phyloP scores from a whole-genome alignment of 30 jellyfish, hydroid and myxozoan genomes.

The Aurelia aurita complex sp. Pacific region DNA sequence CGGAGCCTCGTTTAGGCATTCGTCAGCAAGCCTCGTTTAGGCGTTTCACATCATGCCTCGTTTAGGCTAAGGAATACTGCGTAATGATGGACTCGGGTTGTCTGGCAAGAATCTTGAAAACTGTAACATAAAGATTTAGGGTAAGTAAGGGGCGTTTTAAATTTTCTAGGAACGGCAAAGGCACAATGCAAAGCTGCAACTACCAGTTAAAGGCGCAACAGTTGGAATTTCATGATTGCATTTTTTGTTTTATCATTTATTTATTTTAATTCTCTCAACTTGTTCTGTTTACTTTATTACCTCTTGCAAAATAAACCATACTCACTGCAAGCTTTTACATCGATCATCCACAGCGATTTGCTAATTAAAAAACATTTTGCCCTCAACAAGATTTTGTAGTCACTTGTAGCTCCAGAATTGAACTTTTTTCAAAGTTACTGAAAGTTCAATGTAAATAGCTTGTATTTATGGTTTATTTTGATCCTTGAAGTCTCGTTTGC shows the following conservation, averaged over 20 bases:
- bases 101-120: constrained; percentile 14
- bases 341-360: too few relatives aligned
- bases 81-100: constrained; percentile 17
- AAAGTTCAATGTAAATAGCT: too few relatives aligned
- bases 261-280: background rate
- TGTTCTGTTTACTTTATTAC: too few relatives aligned
- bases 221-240: constrained; percentile 57
- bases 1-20: background rate
- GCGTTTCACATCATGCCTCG: constrained; percentile 1
- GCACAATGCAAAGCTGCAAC: too few relatives aligned
- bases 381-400: too few relatives aligned
- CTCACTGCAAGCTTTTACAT: too few relatives aligned
- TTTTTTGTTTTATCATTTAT: background rate
- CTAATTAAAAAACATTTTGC: too few relatives aligned
- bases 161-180: background rate
- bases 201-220: constrained; percentile 16
- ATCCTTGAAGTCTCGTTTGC: background rate
- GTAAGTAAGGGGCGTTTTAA: constrained; percentile 66
- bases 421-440: too few relatives aligned
- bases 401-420: background rate
- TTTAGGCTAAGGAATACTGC: background rate
- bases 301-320: constrained; percentile 14
- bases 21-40: constrained; percentile 43
- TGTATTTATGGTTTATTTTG: constrained; percentile 46
- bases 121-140: background rate